Base-by-base conservation (phyloP, 2,888 invertebrate genomes). In the Toxonevra muliebris region DNA sequence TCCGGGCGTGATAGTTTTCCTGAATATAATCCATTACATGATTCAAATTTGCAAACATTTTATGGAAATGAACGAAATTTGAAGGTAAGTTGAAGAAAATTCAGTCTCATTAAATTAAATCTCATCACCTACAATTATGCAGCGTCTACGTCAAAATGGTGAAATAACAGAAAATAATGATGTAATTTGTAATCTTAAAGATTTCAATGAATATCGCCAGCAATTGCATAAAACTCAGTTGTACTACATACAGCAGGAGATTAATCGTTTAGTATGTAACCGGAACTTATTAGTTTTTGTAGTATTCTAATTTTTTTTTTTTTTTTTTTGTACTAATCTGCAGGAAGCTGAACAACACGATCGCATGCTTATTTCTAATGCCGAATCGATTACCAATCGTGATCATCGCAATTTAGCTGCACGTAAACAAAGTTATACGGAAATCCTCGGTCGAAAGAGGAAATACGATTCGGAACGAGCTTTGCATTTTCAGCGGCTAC, bases 181-280 rank as follows among this genome's bases (percentile, higher is more conserved):
- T 63, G 90, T 90, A 0, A 87, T 90, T 1, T 91, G 91, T 77
- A 87, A 88, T 1, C 79, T 90, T 17, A 88, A 88, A 70, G 90
- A 90, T 74, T 90, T 90, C 78, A 91, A 90, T 77, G 87, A 88
- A 71, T 90, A 90, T 82, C 87, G 90, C 65, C 87, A 88, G 72
- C 89, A 88, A 73, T 79, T 90, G 63, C 88, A 88, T 72, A 87
- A 88, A 69, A 86, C 86, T 17, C 88, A 88, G 71, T 86, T 89
- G 81, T 88, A 88, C 66, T 83, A 86, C 64, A 87, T 89, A 67
- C 86, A 88, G 66, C 80, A 78, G 60, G 81, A 82, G 40, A 71
- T 80, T 9, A 76, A 75, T n/a, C 75, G 75, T 13, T 69, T 77
- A 53, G 78, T 77, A 71, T 40, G 67, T 66, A 0, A 20, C 11